Conservation (phyloP, 2,797 vertebrate species). For the Pseudotriccus pelzelni region DNA sequence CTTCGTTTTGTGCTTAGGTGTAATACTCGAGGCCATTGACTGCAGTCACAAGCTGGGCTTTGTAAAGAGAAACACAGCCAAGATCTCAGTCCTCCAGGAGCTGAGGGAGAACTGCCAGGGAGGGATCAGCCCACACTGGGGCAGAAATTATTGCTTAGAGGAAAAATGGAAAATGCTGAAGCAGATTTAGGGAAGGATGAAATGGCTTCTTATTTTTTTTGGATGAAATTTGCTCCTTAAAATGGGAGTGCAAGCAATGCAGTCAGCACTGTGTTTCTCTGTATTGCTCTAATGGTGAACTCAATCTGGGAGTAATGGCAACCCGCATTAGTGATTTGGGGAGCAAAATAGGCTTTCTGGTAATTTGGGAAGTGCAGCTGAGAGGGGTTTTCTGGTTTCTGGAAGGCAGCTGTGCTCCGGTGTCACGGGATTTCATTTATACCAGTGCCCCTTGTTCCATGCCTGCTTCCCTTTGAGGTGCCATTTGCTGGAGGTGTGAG, state of each 20-base stretch:
- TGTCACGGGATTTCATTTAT: fast-evolving
- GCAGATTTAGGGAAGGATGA: background rate
- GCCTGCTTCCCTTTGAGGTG: background rate
- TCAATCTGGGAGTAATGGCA: background rate
- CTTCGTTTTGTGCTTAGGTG: background rate
- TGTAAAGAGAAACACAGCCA: background rate
- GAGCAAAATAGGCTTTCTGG: background rate
- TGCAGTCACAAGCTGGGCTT: background rate
- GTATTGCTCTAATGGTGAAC: background rate
- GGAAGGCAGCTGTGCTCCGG: background rate
- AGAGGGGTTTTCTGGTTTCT: background rate
- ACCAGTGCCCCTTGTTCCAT: background rate
- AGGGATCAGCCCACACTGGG: background rate
- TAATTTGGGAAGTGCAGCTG: background rate
- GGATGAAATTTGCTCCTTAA: background rate
- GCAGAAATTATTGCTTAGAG: background rate
- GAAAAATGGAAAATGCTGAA: background rate
- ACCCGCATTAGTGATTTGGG: background rate
- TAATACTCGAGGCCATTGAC: background rate
- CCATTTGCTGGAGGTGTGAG: background rate
- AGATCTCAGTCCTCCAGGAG: background rate
- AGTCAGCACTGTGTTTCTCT: background rate
- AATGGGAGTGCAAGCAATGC: background rate
- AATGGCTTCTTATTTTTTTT: background rate
- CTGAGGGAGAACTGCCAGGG: background rate